These are phyloP conservation scores for Entomobrya proxima DNA, from an alignment of 2,888 invertebrate genomes.

Conservation along the genomic window DNA sequence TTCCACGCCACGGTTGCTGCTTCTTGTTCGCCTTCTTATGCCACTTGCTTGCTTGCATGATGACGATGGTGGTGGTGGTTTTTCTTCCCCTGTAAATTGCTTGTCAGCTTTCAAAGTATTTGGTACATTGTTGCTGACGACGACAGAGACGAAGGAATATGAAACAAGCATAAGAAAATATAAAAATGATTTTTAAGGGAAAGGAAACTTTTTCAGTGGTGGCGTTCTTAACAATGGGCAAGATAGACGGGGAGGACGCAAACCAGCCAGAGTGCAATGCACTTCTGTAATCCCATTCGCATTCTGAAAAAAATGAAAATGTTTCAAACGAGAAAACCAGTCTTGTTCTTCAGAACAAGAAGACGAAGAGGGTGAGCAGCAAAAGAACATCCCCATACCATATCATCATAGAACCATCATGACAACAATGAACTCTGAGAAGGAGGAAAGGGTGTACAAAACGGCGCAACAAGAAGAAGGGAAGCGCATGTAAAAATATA, in stretches of 20 bases:
- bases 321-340: slow-evolving; percentile 50
- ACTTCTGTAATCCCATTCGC: slow-evolving; percentile 29
- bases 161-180: not conserved
- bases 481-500: not conserved
- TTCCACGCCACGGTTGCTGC: not conserved
- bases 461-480: slow-evolving; percentile 26
- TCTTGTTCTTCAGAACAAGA: not conserved
- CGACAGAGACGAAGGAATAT: not conserved
- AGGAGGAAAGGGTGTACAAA: slow-evolving; percentile 37
- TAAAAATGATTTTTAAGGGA: slow-evolving; percentile 48
- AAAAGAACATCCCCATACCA: not conserved
- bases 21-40: not conserved
- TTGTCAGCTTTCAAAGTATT: not conserved
- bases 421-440: slow-evolving; percentile 63
- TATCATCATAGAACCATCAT: not conserved
- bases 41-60: too few relatives aligned
- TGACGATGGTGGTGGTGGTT: too few relatives aligned
- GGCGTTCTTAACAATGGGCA: slow-evolving; percentile 38
- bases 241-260: not conserved
- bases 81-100: too few relatives aligned
- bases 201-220: slow-evolving; percentile 44
- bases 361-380: not conserved
- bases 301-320: not conserved
- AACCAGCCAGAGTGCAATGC: slow-evolving; percentile 44
- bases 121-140: slow-evolving; percentile 29